These are phyloP conservation scores for Crypturellus tataupa DNA, from an alignment of 2,797 vertebrate genomes.

Conservation along the genomic window DNA sequence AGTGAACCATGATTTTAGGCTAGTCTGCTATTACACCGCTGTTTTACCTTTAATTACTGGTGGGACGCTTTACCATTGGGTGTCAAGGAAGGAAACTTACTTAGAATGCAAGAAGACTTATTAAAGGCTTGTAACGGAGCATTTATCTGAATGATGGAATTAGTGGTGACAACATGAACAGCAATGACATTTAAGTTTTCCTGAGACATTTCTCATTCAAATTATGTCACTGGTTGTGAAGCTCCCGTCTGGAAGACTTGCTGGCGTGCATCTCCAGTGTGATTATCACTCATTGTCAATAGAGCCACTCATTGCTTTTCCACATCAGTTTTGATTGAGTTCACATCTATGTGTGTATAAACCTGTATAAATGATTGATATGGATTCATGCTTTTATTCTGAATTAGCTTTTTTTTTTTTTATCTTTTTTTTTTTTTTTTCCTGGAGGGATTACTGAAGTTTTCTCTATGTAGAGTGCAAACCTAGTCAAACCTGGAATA, in stretches of 20 bases:
- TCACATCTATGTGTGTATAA: conserved; percentile 38
- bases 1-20: neutral
- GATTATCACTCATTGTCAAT: conserved; percentile 31
- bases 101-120: conserved; percentile 23
- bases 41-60: neutral
- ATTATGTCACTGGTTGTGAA: conserved; percentile 35
- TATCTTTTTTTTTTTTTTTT: neutral
- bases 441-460: neutral
- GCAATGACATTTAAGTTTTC: conserved; percentile 55
- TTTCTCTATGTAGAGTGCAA: neutral
- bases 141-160: conserved; percentile 52
- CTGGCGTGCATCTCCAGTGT: neutral
- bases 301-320: conserved; percentile 42
- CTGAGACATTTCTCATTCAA: conserved; percentile 53
- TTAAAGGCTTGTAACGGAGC: conserved; percentile 36
- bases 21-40: neutral
- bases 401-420: neutral
- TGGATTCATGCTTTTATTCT: conserved; percentile 38
- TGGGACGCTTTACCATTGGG: neutral
- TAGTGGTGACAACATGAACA: conserved; percentile 35
- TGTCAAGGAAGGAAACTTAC: neutral
- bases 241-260: conserved; percentile 26
- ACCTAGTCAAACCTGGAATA: conserved; percentile 9
- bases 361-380: conserved; percentile 29
- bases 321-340: conserved; percentile 37